A percentile compares a stretch with the other conserved stretches of the same genome.
Conservation (phyloP, 2,888 invertebrate species). For the Pterostichus niger region DNA sequence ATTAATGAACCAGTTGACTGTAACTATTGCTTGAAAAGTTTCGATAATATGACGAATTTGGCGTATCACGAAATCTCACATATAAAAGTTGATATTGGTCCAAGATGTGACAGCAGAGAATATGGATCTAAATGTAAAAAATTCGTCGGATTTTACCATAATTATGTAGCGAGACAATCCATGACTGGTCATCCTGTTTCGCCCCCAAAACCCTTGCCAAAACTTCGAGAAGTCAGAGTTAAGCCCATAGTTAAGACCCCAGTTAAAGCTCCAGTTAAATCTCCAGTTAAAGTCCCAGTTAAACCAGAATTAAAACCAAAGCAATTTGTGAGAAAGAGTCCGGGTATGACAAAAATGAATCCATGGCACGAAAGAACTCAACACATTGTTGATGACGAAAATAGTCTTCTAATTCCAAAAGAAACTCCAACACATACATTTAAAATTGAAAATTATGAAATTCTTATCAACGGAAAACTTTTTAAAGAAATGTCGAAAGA, state of each 20-base stretch:
- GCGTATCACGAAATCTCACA: slow-evolving; percentile 74
- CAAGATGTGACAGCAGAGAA: slow-evolving; percentile 72
- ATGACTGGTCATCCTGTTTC: not conserved
- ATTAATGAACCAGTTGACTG: slow-evolving; percentile 71
- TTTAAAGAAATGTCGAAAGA: slow-evolving; percentile 74
- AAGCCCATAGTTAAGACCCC: slow-evolving; percentile 8
- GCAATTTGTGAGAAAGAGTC: not conserved
- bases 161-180: not conserved
- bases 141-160: slow-evolving; percentile 16
- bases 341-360: not conserved
- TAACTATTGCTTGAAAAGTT: slow-evolving; percentile 73
- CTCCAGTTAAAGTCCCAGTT: no score
- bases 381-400: slow-evolving; percentile 65
- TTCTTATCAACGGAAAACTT: slow-evolving; percentile 73
- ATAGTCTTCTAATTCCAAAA: slow-evolving; percentile 71
- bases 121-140: slow-evolving; percentile 7
- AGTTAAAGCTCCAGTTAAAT: no score
- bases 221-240: not conserved
- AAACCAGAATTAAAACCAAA: slow-evolving; percentile 47
- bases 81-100: slow-evolving; percentile 73
- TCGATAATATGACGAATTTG: slow-evolving; percentile 72
- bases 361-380: slow-evolving; percentile 61
- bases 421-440: slow-evolving; percentile 23
- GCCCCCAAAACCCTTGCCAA: not conserved
- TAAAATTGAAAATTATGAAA: slow-evolving; percentile 58